phyloP scores from a whole-genome alignment of 2,888 invertebrate species.

The Arge pagana region DNA sequence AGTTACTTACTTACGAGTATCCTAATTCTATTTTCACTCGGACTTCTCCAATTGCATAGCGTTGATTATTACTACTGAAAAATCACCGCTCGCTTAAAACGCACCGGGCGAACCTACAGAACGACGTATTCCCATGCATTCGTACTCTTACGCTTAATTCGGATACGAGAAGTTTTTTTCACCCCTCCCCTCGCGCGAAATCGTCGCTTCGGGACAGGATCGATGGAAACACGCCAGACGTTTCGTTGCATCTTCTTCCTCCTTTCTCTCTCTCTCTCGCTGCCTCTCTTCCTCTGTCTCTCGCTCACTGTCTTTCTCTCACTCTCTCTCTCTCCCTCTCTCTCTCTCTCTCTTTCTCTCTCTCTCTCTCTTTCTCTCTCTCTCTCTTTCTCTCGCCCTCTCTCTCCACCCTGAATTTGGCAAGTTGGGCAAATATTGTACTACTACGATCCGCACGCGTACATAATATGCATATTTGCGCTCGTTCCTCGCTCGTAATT shows the following conservation, averaged over 20 bases:
- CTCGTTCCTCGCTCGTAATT: no score
- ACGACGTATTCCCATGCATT: no score
- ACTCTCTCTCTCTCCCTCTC: slow-evolving; percentile 22
- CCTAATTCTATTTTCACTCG: no score
- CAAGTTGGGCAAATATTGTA: slow-evolving; percentile 56
- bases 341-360: slow-evolving; percentile 8
- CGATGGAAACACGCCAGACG: background rate
- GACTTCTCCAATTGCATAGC: no score
- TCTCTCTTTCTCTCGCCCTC: background rate
- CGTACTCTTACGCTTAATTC: no score
- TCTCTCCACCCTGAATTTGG: slow-evolving; percentile 44
- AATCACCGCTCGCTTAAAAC: no score
- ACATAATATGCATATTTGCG: slow-evolving; percentile 6
- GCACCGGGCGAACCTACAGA: no score
- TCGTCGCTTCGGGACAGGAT: background rate
- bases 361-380: slow-evolving; percentile 3
- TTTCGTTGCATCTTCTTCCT: background rate
- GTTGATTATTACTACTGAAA: no score
- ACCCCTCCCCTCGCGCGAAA: slow-evolving; percentile 35
- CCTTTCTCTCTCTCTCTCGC: background rate
- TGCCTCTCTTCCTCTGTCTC: background rate
- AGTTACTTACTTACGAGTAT: no score
- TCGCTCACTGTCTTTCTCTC: slow-evolving; percentile 4
- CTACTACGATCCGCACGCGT: no score
- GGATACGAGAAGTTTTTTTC: slow-evolving; percentile 56